These are phyloP conservation scores for Aphelinus atriplicis DNA, from an alignment of 1,140 invertebrate species.

Conservation along the genomic window DNA sequence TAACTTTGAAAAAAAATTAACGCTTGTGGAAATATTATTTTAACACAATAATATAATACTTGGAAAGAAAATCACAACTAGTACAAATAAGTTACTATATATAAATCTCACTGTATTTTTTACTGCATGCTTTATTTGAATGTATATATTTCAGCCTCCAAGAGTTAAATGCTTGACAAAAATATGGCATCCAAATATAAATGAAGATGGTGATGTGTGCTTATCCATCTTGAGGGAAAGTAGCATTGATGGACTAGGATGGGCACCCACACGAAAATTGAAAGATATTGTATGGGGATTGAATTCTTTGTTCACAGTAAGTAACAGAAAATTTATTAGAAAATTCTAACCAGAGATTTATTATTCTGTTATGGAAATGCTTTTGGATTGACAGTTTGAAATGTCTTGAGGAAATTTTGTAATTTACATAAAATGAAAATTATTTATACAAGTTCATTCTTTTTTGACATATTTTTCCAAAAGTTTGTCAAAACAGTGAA, in stretches of 20 bases:
- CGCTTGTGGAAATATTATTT: no score
- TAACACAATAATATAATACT: no score
- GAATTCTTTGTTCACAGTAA: conserved; percentile 91
- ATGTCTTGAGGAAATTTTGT: not conserved
- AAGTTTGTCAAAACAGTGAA: no score
- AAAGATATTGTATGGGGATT: conserved; percentile 97
- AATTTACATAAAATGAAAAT: not conserved
- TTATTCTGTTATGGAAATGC: not conserved
- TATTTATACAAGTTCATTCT: no score
- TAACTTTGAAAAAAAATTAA: no score
- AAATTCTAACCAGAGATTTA: no score
- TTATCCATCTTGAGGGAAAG: conserved; percentile 89
- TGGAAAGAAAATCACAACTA: no score
- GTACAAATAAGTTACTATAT: not conserved
- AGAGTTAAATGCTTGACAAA: conserved; percentile 90
- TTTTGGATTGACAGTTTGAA: conserved; percentile 13
- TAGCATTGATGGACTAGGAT: conserved; percentile 93
- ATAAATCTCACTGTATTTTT: conserved; percentile 9
- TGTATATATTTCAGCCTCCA: conserved; percentile 79
- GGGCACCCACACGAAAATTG: conserved; percentile 91
- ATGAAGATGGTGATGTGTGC: conserved; percentile 94
- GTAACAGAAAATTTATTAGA: conserved; percentile 49
- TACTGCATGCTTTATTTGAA: conserved; percentile 7
- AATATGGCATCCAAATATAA: conserved; percentile 97
- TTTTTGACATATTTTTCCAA: no score